Evolutionary conservation across 1,140 invertebrate species (phyloP).

Genomic region (Acromyrmex charruanus): DNA sequence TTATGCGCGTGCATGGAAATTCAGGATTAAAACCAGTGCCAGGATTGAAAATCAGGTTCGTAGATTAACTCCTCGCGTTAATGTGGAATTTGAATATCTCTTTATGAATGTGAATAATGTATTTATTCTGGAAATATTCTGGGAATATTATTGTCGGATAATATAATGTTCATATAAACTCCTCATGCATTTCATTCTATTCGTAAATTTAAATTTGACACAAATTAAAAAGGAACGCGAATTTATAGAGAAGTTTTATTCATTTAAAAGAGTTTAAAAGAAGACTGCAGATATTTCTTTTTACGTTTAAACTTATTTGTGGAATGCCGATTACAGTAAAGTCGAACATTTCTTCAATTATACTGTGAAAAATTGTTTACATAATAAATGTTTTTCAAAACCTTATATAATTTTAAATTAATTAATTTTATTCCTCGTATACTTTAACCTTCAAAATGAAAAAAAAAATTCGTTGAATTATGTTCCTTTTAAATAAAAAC

Average conservation of each 20-base stretch:
- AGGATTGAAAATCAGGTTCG: conserved; percentile 37
- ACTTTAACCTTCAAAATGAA: no score
- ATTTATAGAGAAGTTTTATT: conserved; percentile 13
- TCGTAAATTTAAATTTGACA: not conserved
- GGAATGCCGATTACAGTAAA: no score
- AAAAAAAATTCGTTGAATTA: no score
- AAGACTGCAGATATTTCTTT: not conserved
- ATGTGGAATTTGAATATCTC: conserved; percentile 50
- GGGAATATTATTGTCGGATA: not conserved
- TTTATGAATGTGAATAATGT: conserved; percentile 39
- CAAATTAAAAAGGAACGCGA: not conserved
- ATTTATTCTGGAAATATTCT: not conserved
- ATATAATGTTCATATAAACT: not conserved
- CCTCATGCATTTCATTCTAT: not conserved
- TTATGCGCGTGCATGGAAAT: conserved; percentile 18
- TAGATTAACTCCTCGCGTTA: conserved; percentile 36
- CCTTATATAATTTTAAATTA: no score
- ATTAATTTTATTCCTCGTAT: no score
- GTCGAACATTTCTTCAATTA: no score
- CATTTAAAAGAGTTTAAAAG: not conserved
- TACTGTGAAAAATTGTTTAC: no score
- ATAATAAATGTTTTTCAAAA: no score
- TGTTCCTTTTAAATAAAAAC: no score
- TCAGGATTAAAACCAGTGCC: not conserved
- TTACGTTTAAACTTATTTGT: not conserved